phyloP scores from a whole-genome alignment of 2,797 vertebrate species.

The Fringilla coelebs region DNA sequence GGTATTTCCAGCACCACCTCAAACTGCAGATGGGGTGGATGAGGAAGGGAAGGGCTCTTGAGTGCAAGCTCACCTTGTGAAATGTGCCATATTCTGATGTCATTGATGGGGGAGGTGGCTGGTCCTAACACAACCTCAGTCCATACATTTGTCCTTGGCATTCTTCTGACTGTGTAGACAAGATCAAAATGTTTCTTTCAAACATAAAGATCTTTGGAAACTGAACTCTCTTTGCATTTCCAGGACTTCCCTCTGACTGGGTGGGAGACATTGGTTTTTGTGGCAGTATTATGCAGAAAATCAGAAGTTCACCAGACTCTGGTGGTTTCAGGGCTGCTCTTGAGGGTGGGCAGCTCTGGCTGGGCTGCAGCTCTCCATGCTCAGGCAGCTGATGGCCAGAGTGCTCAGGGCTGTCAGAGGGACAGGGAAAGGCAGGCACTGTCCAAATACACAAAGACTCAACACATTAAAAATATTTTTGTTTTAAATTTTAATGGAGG shows the following conservation, averaged over 20 bases:
- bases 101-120: neutral
- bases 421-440: neutral
- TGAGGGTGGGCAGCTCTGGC: neutral
- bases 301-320: neutral
- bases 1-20: neutral
- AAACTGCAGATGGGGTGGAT: neutral
- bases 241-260: neutral
- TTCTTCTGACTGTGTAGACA: neutral
- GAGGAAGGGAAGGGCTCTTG: neutral
- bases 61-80: neutral
- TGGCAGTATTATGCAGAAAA: neutral
- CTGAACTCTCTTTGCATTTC: neutral
- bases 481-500: neutral
- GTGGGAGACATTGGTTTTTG: neutral
- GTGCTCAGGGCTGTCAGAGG: neutral
- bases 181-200: neutral
- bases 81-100: neutral
- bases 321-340: neutral
- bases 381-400: neutral
- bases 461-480: neutral
- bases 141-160: rapidly evolving
- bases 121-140: neutral
- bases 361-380: neutral
- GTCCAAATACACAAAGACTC: neutral
- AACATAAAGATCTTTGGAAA: neutral